phyloP scores from a whole-genome alignment of 2,888 invertebrate genomes.

The Clostera curtula region DNA sequence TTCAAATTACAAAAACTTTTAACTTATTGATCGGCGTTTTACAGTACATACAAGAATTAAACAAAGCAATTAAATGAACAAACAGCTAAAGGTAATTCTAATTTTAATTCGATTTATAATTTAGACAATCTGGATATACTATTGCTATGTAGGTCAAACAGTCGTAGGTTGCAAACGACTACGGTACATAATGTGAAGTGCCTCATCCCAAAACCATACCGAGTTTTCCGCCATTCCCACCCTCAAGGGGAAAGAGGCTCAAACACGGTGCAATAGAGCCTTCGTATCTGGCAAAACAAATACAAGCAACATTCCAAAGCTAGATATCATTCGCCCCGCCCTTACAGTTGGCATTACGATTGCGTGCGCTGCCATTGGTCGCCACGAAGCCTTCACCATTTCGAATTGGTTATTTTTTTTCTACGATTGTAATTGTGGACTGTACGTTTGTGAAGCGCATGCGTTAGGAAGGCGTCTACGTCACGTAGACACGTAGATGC shows the following conservation, averaged over 20 bases:
- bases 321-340: slow-evolving; percentile 75
- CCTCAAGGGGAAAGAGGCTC: slow-evolving; percentile 71
- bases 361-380: slow-evolving; percentile 69
- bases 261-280: slow-evolving; percentile 70
- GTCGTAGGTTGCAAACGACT: slow-evolving; percentile 42
- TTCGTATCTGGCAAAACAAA: slow-evolving; percentile 71
- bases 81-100: too few species aligned
- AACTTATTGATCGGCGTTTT: too few species aligned
- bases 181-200: slow-evolving; percentile 62
- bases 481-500: slow-evolving; percentile 71
- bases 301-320: slow-evolving; percentile 74
- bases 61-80: too few species aligned
- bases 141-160: slow-evolving; percentile 36
- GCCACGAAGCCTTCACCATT: slow-evolving; percentile 70
- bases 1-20: too few species aligned
- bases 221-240: slow-evolving; percentile 60
- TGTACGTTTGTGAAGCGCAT: slow-evolving; percentile 58
- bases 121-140: slow-evolving; percentile 13
- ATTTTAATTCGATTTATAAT: too few species aligned
- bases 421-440: slow-evolving; percentile 70
- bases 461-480: slow-evolving; percentile 63
- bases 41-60: too few species aligned
- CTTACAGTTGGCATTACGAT: slow-evolving; percentile 74
- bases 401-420: slow-evolving; percentile 74
- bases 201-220: slow-evolving; percentile 59